These are phyloP conservation scores for Halotydeus destructor DNA, from an alignment of 1,140 invertebrate species.

Conservation along the genomic window DNA sequence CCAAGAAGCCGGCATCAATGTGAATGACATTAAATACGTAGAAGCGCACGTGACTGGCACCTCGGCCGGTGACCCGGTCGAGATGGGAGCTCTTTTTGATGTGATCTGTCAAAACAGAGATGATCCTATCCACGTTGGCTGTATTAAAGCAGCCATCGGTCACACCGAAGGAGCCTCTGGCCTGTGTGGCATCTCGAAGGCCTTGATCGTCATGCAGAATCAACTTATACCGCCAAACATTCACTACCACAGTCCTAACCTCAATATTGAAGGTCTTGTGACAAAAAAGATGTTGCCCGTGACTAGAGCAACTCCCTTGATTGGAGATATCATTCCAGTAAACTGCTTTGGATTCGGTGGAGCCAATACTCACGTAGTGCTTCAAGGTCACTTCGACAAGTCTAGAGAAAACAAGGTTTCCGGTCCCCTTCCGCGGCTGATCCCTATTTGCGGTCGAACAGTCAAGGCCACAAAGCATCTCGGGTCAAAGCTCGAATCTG, in stretches of 20 bases:
- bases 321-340: slow-evolving; percentile 39
- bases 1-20: slow-evolving; percentile 23
- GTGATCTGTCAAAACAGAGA: slow-evolving; percentile 62
- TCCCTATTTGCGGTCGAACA: slow-evolving; percentile 9
- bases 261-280: slow-evolving; percentile 27
- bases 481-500: slow-evolving; percentile 23
- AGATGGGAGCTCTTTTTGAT: too few species aligned
- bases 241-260: slow-evolving; percentile 32
- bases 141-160: slow-evolving; percentile 94
- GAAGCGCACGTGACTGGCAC: slow-evolving; percentile 30
- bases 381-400: slow-evolving; percentile 34
- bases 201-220: slow-evolving; percentile 29
- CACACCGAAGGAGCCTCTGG: slow-evolving; percentile 82
- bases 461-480: slow-evolving; percentile 23
- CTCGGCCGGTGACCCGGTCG: slow-evolving; percentile 59
- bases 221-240: slow-evolving; percentile 31
- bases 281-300: slow-evolving; percentile 59
- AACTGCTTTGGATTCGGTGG: slow-evolving; percentile 30
- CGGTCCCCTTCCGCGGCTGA: slow-evolving; percentile 8
- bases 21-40: slow-evolving; percentile 23
- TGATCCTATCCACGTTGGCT: slow-evolving; percentile 60
- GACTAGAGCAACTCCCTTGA: slow-evolving; percentile 8
- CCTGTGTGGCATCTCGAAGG: slow-evolving; percentile 30
- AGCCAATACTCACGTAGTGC: slow-evolving; percentile 31
- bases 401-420: not conserved